Conservation (phyloP, 1,140 invertebrate genomes). For the Drosophila fuyamai region DNA sequence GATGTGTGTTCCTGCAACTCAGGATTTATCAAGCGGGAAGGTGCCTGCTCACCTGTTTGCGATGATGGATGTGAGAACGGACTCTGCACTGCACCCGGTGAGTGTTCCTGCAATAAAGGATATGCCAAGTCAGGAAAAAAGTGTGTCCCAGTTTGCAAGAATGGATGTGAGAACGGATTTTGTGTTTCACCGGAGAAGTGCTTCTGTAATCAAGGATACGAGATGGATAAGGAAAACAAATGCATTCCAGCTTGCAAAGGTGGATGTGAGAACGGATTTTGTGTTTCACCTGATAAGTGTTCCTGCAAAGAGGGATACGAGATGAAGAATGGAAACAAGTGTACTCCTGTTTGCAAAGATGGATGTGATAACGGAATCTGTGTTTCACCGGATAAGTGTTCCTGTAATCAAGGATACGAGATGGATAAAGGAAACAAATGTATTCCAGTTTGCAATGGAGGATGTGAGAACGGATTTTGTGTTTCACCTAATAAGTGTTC, state of each 20-base stretch:
- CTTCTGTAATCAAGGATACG: background rate
- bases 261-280: background rate
- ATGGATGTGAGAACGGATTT: constrained; percentile 17
- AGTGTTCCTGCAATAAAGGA: constrained; percentile 16
- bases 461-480: constrained; percentile 24
- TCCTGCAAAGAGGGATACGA: background rate
- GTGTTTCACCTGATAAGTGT: background rate
- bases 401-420: constrained; percentile 16
- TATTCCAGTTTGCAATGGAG: constrained; percentile 1
- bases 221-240: no score
- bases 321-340: background rate
- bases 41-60: constrained; percentile 18
- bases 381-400: constrained; percentile 11
- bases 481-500: constrained; percentile 15
- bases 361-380: constrained; percentile 31
- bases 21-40: constrained; percentile 7
- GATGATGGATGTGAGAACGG: constrained; percentile 22
- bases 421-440: constrained; percentile 9
- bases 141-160: constrained; percentile 20
- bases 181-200: constrained; percentile 5
- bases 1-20: constrained; percentile 18
- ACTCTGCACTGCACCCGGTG: constrained; percentile 5
- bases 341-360: constrained; percentile 5
- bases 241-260: background rate
- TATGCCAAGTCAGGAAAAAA: background rate